These are phyloP conservation scores for Drosophila orena DNA, from an alignment of 1,140 invertebrate genomes.

Conservation along the genomic window DNA sequence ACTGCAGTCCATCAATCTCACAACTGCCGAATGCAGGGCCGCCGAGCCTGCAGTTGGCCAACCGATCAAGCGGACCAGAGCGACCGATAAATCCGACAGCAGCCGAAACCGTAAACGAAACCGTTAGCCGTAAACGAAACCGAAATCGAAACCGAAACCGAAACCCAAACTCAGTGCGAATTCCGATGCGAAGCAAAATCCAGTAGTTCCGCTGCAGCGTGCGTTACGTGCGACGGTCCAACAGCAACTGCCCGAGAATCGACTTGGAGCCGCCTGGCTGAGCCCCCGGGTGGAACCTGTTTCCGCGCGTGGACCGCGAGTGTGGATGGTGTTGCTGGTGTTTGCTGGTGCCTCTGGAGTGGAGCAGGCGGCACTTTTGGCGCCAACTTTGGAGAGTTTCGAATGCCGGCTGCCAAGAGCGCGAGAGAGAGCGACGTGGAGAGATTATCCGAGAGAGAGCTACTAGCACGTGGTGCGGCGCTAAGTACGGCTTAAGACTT, in stretches of 20 bases:
- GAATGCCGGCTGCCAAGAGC: constrained; percentile 46
- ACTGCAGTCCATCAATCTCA: constrained; percentile 76
- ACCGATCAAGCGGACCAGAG: constrained; percentile 53
- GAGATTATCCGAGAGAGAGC: constrained; percentile 1
- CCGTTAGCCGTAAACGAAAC: constrained; percentile 15
- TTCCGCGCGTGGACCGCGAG: constrained; percentile 19
- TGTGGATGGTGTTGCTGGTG: constrained; percentile 62
- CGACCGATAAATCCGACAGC: constrained; percentile 35
- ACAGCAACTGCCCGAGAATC: constrained; percentile 62
- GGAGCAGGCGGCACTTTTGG: constrained; percentile 51
- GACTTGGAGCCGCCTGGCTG: constrained; percentile 45
- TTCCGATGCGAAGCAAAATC: constrained; percentile 17
- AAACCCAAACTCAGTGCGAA: constrained; percentile 23
- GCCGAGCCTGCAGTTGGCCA: constrained; percentile 47
- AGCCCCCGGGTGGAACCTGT: constrained; percentile 59
- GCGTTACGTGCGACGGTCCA: constrained; percentile 60
- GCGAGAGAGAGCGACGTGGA: neutral
- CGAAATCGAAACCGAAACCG: constrained; percentile 15
- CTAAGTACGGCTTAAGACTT: constrained; percentile 8
- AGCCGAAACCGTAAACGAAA: constrained; percentile 12
- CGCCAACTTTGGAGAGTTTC: constrained; percentile 69
- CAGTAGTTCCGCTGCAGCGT: constrained; percentile 49
- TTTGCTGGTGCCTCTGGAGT: constrained; percentile 15
- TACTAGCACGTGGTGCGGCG: neutral
- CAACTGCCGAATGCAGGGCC: constrained; percentile 39